Evolutionary conservation across 2,797 vertebrate species (phyloP).

Genomic region (Pygocentrus nattereri): DNA sequence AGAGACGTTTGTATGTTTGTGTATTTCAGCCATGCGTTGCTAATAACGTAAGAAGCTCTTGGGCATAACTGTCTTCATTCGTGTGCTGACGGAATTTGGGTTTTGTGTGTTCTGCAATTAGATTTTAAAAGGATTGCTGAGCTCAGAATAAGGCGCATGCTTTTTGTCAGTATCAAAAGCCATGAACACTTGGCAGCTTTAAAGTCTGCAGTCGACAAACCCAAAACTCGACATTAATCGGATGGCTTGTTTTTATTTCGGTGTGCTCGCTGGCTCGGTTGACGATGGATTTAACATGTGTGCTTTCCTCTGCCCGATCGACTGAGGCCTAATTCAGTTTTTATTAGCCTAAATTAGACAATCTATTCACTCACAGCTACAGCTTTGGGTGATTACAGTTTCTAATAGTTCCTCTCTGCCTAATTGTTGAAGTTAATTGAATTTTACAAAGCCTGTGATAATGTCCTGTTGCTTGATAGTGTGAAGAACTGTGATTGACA

Average conservation of each 20-base stretch:
- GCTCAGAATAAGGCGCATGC: slow-evolving; percentile 24
- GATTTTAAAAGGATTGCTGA: slow-evolving; percentile 44
- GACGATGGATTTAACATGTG: slow-evolving; percentile 51
- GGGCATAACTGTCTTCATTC: slow-evolving; percentile 42
- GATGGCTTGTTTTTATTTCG: slow-evolving; percentile 54
- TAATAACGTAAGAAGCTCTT: slow-evolving; percentile 39
- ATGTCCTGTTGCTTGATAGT: not conserved
- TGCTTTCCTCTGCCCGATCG: slow-evolving; percentile 28
- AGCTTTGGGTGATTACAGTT: slow-evolving; percentile 1
- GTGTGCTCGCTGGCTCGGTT: slow-evolving; percentile 20
- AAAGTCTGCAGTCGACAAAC: slow-evolving; percentile 39
- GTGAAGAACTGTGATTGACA: not conserved
- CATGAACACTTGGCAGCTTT: slow-evolving; percentile 40
- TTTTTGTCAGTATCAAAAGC: slow-evolving; percentile 49
- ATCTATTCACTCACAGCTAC: not conserved
- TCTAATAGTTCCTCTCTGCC: too few relatives aligned
- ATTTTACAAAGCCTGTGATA: not conserved
- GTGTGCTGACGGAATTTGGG: slow-evolving; percentile 42
- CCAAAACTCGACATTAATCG: slow-evolving; percentile 50
- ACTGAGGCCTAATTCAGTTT: slow-evolving; percentile 26
- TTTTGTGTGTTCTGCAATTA: slow-evolving; percentile 57
- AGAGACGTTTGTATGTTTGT: slow-evolving; percentile 1
- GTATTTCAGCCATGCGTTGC: slow-evolving; percentile 10
- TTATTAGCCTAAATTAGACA: slow-evolving; percentile 24
- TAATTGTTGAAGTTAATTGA: not conserved